Evolutionary conservation across 2,113 vertebrate genomes (phyloP).

Genomic region (Brienomyrus longianalis): DNA sequence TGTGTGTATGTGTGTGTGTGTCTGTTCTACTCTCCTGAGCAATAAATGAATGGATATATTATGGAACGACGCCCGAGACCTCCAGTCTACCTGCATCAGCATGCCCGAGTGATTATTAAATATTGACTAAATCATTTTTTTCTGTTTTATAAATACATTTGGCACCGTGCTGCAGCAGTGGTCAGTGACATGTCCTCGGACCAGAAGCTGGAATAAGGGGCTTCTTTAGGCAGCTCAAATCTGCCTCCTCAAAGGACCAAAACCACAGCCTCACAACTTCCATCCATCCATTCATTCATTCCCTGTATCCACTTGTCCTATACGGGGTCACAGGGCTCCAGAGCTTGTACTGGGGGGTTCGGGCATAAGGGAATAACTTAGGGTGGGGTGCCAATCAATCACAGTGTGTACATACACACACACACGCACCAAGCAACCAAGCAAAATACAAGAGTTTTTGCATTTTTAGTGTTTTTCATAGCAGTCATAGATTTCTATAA

Average conservation of each 20-base stretch:
- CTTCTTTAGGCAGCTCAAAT: not conserved
- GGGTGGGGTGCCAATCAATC: not conserved
- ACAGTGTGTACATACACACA: not conserved
- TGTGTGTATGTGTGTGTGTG: not conserved
- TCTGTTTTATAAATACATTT: constrained; percentile 20
- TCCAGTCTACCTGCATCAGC: constrained; percentile 16
- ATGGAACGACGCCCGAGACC: constrained; percentile 3
- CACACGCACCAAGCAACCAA: not conserved
- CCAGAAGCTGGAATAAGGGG: constrained; percentile 6
- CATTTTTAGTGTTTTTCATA: no score
- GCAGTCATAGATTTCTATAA: no score
- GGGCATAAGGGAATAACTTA: not conserved
- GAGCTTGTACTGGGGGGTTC: not conserved
- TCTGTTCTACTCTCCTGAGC: constrained; percentile 3
- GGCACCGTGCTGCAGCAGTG: not conserved
- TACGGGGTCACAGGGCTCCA: not conserved
- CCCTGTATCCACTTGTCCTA: not conserved
- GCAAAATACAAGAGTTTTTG: no score
- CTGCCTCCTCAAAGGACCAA: not conserved
- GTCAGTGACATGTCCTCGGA: not conserved
- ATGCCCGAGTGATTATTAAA: constrained; percentile 23
- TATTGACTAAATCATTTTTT: constrained; percentile 27
- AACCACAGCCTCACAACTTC: not conserved
- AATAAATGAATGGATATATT: constrained; percentile 24
- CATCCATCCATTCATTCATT: not conserved